Conservation (phyloP, 2,797 vertebrate species). For the Thaleichthys pacificus region DNA sequence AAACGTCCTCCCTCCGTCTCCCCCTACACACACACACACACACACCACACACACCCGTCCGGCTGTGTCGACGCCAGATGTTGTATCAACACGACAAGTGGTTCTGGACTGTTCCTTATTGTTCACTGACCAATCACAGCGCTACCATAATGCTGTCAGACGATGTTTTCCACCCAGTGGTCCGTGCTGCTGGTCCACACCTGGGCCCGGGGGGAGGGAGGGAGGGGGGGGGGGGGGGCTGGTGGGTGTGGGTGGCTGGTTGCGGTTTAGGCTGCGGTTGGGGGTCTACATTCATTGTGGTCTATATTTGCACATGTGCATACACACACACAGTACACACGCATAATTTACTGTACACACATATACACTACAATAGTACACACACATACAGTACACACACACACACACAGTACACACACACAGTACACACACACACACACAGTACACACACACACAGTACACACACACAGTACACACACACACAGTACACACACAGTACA, state of each 20-base stretch:
- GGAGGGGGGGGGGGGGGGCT: slow-evolving; percentile 24
- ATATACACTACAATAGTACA: too few species aligned
- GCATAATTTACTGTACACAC: too few species aligned
- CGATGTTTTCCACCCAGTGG: slow-evolving; percentile 72
- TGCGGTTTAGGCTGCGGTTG: neutral
- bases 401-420: too few species aligned
- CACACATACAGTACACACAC: too few species aligned
- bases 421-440: too few species aligned
- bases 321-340: neutral
- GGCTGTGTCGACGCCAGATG: slow-evolving; percentile 64
- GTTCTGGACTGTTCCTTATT: slow-evolving; percentile 72
- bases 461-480: too few species aligned
- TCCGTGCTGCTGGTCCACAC: slow-evolving; percentile 57
- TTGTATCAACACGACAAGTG: slow-evolving; percentile 73
- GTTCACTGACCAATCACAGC: slow-evolving; percentile 74
- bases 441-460: too few species aligned
- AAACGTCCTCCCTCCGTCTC: slow-evolving; percentile 28
- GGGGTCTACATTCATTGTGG: neutral
- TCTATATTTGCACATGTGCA: neutral
- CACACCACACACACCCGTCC: neutral
- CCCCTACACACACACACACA: neutral
- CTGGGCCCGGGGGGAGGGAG: slow-evolving; percentile 41
- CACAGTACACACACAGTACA: too few species aligned
- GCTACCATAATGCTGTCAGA: slow-evolving; percentile 71
- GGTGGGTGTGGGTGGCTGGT: neutral